Conservation (phyloP, 2,113 vertebrate genomes). For the Poeciliopsis retropinna region DNA sequence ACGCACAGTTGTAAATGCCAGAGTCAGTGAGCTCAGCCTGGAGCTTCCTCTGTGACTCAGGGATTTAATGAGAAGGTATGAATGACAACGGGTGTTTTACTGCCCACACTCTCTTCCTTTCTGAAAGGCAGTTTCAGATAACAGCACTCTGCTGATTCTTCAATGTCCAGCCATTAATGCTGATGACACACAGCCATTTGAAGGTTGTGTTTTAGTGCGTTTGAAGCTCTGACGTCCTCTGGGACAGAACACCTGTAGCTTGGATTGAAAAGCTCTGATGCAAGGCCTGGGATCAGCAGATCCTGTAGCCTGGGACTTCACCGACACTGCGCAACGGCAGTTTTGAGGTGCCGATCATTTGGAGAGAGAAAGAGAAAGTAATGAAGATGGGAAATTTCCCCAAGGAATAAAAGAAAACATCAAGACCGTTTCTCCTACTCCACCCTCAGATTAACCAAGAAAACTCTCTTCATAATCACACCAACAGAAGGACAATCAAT, state of each 20-base stretch:
- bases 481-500: neutral
- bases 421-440: neutral
- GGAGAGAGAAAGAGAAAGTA: neutral
- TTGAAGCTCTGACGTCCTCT: slow-evolving; percentile 40
- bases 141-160: slow-evolving; percentile 71
- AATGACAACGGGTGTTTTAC: slow-evolving; percentile 61
- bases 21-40: slow-evolving; percentile 47
- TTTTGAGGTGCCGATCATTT: slow-evolving; percentile 56
- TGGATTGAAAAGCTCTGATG: slow-evolving; percentile 43
- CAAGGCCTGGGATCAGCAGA: slow-evolving; percentile 58
- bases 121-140: slow-evolving; percentile 66
- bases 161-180: slow-evolving; percentile 67
- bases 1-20: slow-evolving; percentile 8
- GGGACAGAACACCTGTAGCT: slow-evolving; percentile 62
- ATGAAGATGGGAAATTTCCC: neutral
- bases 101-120: slow-evolving; percentile 39
- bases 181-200: slow-evolving; percentile 65
- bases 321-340: slow-evolving; percentile 34
- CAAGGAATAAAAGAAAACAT: neutral
- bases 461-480: neutral
- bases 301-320: slow-evolving; percentile 37
- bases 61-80: slow-evolving; percentile 68
- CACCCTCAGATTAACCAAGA: neutral
- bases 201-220: slow-evolving; percentile 65
- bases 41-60: slow-evolving; percentile 65